These are phyloP conservation scores for Ectemnius cavifrons DNA, from an alignment of 2,888 invertebrate genomes.

Conservation along the genomic window DNA sequence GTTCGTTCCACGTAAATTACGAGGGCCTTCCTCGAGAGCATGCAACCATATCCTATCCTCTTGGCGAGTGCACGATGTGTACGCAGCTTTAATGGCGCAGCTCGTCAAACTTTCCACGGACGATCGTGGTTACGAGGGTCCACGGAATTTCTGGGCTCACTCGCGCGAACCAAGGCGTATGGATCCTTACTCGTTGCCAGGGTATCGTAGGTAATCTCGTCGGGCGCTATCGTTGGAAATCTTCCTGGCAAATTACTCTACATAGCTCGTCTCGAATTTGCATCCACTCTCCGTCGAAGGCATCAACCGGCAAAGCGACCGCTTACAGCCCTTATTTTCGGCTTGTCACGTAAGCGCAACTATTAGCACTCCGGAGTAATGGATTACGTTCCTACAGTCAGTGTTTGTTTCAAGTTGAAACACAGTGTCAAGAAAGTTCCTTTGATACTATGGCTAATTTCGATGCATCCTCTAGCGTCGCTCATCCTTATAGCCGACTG, in stretches of 20 bases:
- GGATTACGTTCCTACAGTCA: no score
- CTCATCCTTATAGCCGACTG: no score
- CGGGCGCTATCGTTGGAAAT: background rate
- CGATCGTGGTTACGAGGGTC: slow-evolving; percentile 27
- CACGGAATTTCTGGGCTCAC: slow-evolving; percentile 30
- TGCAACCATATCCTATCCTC: background rate
- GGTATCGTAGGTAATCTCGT: slow-evolving; percentile 9
- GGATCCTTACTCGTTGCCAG: slow-evolving; percentile 34
- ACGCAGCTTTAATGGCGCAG: slow-evolving; percentile 43
- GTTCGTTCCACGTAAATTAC: slow-evolving; percentile 64
- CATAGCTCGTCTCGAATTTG: background rate
- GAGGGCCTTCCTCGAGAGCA: slow-evolving; percentile 37
- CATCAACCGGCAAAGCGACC: background rate
- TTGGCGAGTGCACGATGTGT: slow-evolving; percentile 32
- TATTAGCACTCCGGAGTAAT: no score
- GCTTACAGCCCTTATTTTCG: background rate
- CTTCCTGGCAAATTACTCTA: slow-evolving; percentile 4
- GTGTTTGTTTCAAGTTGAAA: no score
- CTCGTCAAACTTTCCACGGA: slow-evolving; percentile 50
- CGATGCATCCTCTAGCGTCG: no score
- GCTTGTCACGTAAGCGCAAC: no score
- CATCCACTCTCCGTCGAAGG: background rate
- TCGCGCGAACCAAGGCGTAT: background rate
- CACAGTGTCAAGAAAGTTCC: no score
- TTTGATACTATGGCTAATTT: no score